These are phyloP conservation scores for Porites evermanni DNA, from an alignment of 92 coral and sea anemone genomes.

Conservation along the genomic window DNA sequence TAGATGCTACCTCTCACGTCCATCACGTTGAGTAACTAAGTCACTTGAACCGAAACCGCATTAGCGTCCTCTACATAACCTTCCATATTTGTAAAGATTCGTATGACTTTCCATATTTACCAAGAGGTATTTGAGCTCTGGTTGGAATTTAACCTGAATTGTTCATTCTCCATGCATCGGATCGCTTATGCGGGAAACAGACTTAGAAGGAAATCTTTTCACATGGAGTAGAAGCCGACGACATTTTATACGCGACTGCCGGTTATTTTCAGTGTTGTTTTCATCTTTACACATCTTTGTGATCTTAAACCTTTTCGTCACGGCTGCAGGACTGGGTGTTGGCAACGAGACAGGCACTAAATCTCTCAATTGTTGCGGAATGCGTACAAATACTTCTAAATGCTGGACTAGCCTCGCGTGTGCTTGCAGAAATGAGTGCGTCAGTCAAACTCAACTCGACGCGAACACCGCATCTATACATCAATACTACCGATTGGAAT, in stretches of 20 bases:
- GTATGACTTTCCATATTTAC: constrained; percentile 27
- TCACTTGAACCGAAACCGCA: constrained; percentile 2
- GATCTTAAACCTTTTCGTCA: constrained; percentile 23
- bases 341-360: constrained; percentile 15
- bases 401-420: constrained; percentile 36
- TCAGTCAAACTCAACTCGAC: background rate
- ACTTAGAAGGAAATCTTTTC: constrained; percentile 13
- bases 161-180: constrained; percentile 50
- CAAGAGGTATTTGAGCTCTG: constrained; percentile 31
- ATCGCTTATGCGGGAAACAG: constrained; percentile 59
- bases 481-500: constrained; percentile 33
- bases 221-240: constrained; percentile 30
- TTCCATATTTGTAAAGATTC: constrained; percentile 12
- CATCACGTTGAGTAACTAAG: background rate
- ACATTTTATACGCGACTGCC: background rate
- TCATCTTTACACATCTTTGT: background rate
- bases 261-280: background rate
- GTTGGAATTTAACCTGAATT: constrained; percentile 16
- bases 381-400: constrained; percentile 25
- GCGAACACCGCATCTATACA: background rate
- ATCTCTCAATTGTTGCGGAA: constrained; percentile 36
- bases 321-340: constrained; percentile 14
- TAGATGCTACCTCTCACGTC: background rate
- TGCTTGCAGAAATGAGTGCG: constrained; percentile 10
- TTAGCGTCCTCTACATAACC: constrained; percentile 3